Percentiles rank a stretch among this genome's conserved stretches.
Conservation (phyloP, 2,888 invertebrate species). For the Aromia moschata region DNA sequence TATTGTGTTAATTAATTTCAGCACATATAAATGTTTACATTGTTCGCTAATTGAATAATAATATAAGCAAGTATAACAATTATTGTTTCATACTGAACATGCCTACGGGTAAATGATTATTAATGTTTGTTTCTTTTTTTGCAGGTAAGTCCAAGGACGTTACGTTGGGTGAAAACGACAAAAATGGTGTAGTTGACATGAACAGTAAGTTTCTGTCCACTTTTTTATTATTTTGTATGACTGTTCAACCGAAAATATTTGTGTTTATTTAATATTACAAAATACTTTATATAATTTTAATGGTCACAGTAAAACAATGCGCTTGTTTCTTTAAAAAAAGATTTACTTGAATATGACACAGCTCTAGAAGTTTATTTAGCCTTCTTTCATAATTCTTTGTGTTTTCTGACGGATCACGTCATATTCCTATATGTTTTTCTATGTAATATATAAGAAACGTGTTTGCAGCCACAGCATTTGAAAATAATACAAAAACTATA, state of each 20-base stretch:
- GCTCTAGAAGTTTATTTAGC: no score
- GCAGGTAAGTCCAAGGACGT: conserved; percentile 43
- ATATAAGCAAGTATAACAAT: neutral
- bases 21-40: conserved; percentile 16
- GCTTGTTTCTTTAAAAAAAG: no score
- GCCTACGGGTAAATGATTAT: neutral
- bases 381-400: no score
- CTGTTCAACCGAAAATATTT: neutral
- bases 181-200: conserved; percentile 28
- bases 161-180: conserved; percentile 19
- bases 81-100: neutral
- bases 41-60: neutral
- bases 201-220: conserved; percentile 34
- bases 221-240: no score
- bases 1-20: conserved; percentile 44
- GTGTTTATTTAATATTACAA: neutral
- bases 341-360: no score
- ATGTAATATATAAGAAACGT: no score
- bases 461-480: no score
- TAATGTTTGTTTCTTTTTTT: no score
- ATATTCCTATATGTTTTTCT: no score
- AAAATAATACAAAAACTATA: no score
- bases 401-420: no score
- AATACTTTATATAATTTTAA: neutral
- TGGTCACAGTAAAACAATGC: no score